Evolutionary conservation across 2,113 vertebrate genomes (phyloP).

Genomic region (Gasterosteus nipponicus): DNA sequence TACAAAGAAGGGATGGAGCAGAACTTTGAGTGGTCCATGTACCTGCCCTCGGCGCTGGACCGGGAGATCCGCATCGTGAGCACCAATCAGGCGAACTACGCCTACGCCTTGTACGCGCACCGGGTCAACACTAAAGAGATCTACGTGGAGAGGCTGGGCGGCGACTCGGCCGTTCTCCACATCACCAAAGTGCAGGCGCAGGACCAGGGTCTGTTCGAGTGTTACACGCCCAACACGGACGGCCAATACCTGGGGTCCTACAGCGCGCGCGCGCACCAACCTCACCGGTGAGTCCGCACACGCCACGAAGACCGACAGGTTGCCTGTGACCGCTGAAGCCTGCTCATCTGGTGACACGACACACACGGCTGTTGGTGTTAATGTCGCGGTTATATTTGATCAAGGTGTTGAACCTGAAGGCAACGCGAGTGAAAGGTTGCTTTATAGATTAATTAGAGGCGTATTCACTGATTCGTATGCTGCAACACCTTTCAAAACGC

Average conservation of each 20-base stretch:
- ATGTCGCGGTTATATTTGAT: not conserved
- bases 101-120: constrained; percentile 89
- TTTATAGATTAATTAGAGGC: not conserved
- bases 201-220: constrained; percentile 86
- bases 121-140: constrained; percentile 88
- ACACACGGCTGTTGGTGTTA: too few relatives aligned
- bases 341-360: not conserved
- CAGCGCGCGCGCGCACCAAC: constrained; percentile 87
- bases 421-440: not conserved
- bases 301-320: not conserved
- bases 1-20: constrained; percentile 85
- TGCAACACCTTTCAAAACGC: not conserved
- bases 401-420: not conserved
- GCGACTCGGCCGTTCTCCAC: constrained; percentile 86
- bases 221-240: constrained; percentile 87
- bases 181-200: constrained; percentile 88
- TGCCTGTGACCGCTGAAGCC: not conserved
- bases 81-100: constrained; percentile 89
- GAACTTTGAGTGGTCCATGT: constrained; percentile 97
- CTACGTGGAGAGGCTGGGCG: constrained; percentile 88
- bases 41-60: constrained; percentile 83
- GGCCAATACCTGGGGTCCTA: constrained; percentile 83
- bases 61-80: constrained; percentile 94
- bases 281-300: constrained; percentile 86
- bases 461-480: not conserved